A percentile compares a stretch with the other conserved stretches of the same genome.
Evolutionary conservation across 2,888 invertebrate genomes (phyloP).

Genomic region (Protophormia terraenovae): DNA sequence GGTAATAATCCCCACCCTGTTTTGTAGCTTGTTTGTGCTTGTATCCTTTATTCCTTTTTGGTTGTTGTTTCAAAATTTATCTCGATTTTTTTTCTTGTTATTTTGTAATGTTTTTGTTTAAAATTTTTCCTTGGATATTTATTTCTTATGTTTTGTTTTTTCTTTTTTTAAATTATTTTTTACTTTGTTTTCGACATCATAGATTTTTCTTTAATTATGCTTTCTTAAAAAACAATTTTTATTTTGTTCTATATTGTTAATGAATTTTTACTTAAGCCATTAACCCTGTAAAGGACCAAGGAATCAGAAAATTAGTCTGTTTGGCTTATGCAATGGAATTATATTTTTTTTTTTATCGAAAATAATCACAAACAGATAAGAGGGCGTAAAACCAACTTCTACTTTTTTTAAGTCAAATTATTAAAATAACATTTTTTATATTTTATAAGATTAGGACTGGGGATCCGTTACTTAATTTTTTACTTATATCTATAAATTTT

Average conservation of each 20-base stretch:
- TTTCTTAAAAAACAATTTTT: conserved; percentile 41
- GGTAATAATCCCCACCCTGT: conserved; percentile 28
- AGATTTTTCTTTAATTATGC: conserved; percentile 50
- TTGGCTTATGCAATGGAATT: no score
- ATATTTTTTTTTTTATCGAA: no score
- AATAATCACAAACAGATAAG: no score
- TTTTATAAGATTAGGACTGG: no score
- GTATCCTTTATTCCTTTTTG: conserved; percentile 42
- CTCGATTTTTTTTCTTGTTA: neutral
- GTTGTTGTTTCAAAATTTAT: conserved; percentile 46
- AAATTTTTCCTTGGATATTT: neutral
- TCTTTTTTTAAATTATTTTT: neutral
- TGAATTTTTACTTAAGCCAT: conserved; percentile 20
- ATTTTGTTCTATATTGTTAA: conserved; percentile 35
- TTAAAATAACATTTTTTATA: no score
- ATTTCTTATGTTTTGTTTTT: neutral
- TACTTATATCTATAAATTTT: no score
- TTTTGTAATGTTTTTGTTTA: conserved; percentile 31
- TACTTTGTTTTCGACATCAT: conserved; percentile 30
- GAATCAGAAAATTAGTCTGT: neutral
- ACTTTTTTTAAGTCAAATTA: no score
- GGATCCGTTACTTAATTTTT: no score
- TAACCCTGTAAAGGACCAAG: neutral
- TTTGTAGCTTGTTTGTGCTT: conserved; percentile 34
- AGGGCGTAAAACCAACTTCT: no score